Evolutionary conservation across 2,113 vertebrate genomes (phyloP), one percentile per base, ranked within the genome.

Genomic region (Phyllostomus discolor): DNA sequence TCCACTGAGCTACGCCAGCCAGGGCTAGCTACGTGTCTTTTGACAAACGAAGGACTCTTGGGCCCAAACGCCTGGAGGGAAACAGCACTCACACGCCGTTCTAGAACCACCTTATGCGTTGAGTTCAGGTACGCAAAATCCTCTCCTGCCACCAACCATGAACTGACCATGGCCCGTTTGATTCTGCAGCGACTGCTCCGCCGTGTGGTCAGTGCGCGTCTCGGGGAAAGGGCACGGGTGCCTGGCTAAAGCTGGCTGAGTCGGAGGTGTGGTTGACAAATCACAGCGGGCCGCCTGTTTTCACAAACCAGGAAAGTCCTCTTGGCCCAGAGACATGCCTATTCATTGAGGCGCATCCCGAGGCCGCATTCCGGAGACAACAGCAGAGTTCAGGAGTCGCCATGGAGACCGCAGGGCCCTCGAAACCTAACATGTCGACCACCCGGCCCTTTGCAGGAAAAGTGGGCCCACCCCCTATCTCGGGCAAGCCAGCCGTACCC

Each of bases 311-410:
- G 7, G 28, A 35, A 62, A 28, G 57, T 33, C 57, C 33, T 48
- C 28, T 7, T 75, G 41, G 38, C 57, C 41, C 15, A 16, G 4
- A 31, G 48, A 52, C 70, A 31, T 2, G 11, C 28, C 28, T 9
- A 7, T 76, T 50, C 50, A 46, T 33, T 87, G 11, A 67, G 15
- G 2, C 28, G 2, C 17, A 11, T 20, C 67, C n/a, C 26, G 1
- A 0, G 1, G 4, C 46, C n/a, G 2, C 62, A 11, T 46, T 67
- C 62, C 2, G 2, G 31, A 3, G 28, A 78, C 16, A 57, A 11
- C 7, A 7, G 48, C 31, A 46, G 62, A 57, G 6, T 20, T 26
- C 46, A 28, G 22, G 15, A 7, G 5, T 17, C 46, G 38, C 16
- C 38, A 35, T 62, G 28, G 91, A 35, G 16, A 41, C 22, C 48